A percentile compares a stretch with the other conserved stretches of the same genome.
Evolutionary conservation across 2,113 vertebrate genomes (phyloP).

Genomic region (Ochotona curzoniae): DNA sequence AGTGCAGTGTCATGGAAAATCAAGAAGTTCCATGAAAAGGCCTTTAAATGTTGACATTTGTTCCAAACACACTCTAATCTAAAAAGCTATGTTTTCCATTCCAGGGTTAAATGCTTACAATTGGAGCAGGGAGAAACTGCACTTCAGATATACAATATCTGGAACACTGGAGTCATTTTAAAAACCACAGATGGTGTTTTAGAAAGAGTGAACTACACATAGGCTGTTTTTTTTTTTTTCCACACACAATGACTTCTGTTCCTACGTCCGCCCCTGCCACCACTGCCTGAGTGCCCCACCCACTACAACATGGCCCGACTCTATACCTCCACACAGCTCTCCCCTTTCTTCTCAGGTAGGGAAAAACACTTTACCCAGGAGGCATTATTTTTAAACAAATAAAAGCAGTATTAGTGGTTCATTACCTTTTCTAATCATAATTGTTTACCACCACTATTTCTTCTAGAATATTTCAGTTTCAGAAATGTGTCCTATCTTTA

Average conservation of each 20-base stretch:
- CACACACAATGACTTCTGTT: constrained; percentile 66
- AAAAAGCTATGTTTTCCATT: constrained; percentile 52
- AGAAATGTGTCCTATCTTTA: constrained; percentile 53
- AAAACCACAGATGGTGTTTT: constrained; percentile 69
- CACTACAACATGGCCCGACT: constrained; percentile 51
- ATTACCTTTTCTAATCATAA: constrained; percentile 32
- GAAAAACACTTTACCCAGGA: constrained; percentile 57
- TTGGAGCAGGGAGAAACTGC: constrained; percentile 36
- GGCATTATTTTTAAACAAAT: constrained; percentile 54
- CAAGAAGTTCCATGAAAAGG: not conserved
- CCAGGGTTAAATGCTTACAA: constrained; percentile 51
- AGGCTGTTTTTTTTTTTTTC: constrained; percentile 64
- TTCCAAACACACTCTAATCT: constrained; percentile 20
- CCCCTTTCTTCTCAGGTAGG: constrained; percentile 3
- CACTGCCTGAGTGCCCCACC: constrained; percentile 38
- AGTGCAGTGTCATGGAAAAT: not conserved
- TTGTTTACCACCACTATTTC: constrained; percentile 23
- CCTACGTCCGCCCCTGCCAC: constrained; percentile 10
- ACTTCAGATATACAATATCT: constrained; percentile 55
- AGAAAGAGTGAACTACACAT: constrained; percentile 64
- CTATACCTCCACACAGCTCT: constrained; percentile 46
- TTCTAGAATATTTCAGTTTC: constrained; percentile 43
- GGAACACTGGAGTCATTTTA: constrained; percentile 62
- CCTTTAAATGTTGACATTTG: constrained; percentile 57
- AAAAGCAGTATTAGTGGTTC: constrained; percentile 50